Conservation (phyloP, 1,140 invertebrate species). For the Lethrus apterus region DNA sequence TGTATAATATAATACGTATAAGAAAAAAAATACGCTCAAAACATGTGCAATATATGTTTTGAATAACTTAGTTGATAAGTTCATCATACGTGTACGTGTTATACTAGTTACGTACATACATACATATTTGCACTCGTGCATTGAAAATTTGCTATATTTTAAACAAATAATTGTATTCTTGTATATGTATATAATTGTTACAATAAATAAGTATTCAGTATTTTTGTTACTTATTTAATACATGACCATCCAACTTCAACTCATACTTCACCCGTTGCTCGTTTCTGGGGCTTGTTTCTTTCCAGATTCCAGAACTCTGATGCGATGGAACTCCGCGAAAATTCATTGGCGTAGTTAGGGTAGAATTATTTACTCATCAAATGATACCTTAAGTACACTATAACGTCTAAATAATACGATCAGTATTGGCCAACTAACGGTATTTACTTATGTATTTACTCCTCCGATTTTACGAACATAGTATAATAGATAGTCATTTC, state of each 20-base stretch:
- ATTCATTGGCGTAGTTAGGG: no score
- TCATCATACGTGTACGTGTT: conserved; percentile 3
- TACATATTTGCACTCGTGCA: conserved; percentile 3
- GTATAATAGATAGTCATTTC: no score
- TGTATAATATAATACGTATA: conserved; percentile 6
- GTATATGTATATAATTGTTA: conserved; percentile 13
- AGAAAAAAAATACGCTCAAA: conserved; percentile 2
- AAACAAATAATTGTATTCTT: conserved; percentile 11
- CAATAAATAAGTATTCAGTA: conserved; percentile 6
- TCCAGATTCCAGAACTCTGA: background rate
- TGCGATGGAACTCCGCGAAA: background rate
- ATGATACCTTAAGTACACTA: no score
- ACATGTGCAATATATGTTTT: background rate
- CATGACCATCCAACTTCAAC: no score
- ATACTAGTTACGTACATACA: background rate
- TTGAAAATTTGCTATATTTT: conserved; percentile 6
- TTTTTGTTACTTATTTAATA: no score
- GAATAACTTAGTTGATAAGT: conserved; percentile 1
- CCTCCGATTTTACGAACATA: no score
- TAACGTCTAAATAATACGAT: no score
- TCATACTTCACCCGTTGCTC: no score
- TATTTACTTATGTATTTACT: no score
- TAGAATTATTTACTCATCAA: no score
- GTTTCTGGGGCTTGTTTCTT: background rate
- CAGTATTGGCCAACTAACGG: no score